Percentiles rank a stretch among this genome's conserved stretches.
These are phyloP conservation scores for Ornithoptera priamus DNA, from an alignment of 2,888 invertebrate genomes.

Conservation along the genomic window DNA sequence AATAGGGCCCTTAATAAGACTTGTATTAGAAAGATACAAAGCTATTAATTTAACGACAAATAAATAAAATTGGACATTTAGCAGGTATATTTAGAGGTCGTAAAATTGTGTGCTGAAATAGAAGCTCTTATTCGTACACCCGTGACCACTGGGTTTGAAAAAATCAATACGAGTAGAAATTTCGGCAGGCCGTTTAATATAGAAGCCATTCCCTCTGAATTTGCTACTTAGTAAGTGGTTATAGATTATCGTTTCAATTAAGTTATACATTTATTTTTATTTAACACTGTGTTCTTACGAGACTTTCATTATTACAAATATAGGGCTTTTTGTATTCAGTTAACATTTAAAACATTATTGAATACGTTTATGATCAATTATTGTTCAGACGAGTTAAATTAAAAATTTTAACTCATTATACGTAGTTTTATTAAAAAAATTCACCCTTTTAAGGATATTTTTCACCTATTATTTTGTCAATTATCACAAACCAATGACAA, in stretches of 20 bases:
- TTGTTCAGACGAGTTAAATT: no score
- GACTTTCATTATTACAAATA: no score
- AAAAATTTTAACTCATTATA: no score
- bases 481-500: no score
- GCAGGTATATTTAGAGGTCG: constrained; percentile 1
- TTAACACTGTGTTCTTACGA: no score
- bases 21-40: background rate
- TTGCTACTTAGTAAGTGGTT: background rate
- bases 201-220: constrained; percentile 2
- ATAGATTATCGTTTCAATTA: background rate
- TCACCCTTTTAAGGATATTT: no score
- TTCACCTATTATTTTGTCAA: no score
- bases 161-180: constrained; percentile 19
- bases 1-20: no score
- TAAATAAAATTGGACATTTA: constrained; percentile 1
- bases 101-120: constrained; percentile 5
- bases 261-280: background rate
- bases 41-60: background rate
- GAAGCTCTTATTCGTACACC: constrained; percentile 13
- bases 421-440: no score
- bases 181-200: constrained; percentile 11
- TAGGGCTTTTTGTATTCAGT: no score
- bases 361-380: no score
- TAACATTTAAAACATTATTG: no score
- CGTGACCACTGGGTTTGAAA: constrained; percentile 15